Percentiles rank a stretch among this genome's conserved stretches.
Evolutionary conservation across 2,113 vertebrate species (phyloP).

Genomic region (Halichoerus grypus): DNA sequence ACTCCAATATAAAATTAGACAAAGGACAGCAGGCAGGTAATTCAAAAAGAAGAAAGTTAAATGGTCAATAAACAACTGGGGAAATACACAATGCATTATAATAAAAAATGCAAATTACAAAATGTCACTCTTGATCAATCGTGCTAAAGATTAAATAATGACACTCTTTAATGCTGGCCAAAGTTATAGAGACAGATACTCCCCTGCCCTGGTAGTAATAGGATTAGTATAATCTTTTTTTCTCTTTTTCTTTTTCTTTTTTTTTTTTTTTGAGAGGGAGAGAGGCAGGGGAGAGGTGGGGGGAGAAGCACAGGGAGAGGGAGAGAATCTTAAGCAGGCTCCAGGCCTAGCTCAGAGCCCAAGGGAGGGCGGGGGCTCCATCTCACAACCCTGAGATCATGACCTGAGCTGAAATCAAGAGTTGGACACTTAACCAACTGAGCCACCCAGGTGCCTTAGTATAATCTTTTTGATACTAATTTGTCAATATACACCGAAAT

Average conservation of each 20-base stretch:
- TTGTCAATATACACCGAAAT: conserved; percentile 8
- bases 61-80: conserved; percentile 3
- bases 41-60: conserved; percentile 58
- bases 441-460: not conserved
- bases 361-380: not conserved
- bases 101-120: conserved; percentile 39
- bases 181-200: not conserved
- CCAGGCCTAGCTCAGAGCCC: not conserved
- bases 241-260: not conserved
- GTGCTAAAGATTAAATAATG: conserved; percentile 36
- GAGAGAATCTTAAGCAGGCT: not conserved
- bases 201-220: not conserved
- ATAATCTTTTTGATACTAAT: not conserved
- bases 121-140: conserved; percentile 39
- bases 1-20: not conserved
- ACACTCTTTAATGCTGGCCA: not conserved
- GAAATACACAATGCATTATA: not conserved
- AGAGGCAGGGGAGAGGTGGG: not conserved
- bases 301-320: not conserved
- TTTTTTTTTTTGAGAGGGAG: not conserved
- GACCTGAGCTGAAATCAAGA: not conserved
- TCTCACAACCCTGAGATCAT: not conserved
- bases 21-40: conserved; percentile 7
- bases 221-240: not conserved
- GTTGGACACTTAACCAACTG: not conserved